Conservation (phyloP, 2,888 invertebrate genomes). For the Asteroscopus sphinx region DNA sequence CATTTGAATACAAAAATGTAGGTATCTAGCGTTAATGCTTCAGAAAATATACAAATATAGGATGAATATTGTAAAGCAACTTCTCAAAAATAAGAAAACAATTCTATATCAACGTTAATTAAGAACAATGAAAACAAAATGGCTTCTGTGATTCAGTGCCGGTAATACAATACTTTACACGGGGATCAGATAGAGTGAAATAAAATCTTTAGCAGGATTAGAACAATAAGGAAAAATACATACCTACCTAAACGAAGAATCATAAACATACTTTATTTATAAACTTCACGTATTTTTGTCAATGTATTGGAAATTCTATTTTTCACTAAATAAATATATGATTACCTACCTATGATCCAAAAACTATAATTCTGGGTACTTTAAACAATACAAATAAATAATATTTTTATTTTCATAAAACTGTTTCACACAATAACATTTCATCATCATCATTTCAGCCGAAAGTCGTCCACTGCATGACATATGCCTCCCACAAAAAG, state of each 20-base stretch:
- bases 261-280: conserved; percentile 14
- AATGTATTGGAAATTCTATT: background rate
- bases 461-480: too few species aligned
- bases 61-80: background rate
- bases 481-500: too few species aligned
- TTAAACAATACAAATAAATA: too few species aligned
- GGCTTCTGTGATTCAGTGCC: conserved; percentile 15
- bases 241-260: conserved; percentile 2
- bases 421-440: too few species aligned
- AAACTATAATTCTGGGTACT: too few species aligned
- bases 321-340: too few species aligned
- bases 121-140: conserved; percentile 30
- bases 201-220: conserved; percentile 36
- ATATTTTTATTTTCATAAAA: too few species aligned
- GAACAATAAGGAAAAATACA: conserved; percentile 38
- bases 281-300: conserved; percentile 2
- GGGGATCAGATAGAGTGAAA: conserved; percentile 38
- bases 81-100: conserved; percentile 3
- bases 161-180: conserved; percentile 41
- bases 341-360: too few species aligned
- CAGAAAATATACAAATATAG: background rate
- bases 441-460: too few species aligned
- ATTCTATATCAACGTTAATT: conserved; percentile 30
- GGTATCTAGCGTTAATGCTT: background rate
- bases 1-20: background rate